These are phyloP conservation scores for Merops nubicus DNA, from an alignment of 2,113 vertebrate species.

Conservation along the genomic window DNA sequence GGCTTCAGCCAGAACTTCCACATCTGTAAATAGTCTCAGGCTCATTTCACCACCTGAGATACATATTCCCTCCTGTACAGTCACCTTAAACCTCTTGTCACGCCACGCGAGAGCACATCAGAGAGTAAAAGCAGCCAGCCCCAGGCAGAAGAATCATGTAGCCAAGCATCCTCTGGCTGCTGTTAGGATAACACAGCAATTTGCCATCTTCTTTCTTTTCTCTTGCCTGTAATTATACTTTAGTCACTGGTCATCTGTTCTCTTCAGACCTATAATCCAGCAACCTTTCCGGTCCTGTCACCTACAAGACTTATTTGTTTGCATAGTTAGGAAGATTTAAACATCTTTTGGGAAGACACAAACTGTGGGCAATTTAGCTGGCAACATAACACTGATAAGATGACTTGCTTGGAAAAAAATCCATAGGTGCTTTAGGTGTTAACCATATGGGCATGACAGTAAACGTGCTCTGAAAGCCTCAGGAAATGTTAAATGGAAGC, in stretches of 20 bases:
- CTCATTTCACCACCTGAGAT: not conserved
- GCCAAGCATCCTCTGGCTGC: not conserved
- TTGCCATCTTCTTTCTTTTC: constrained; percentile 4
- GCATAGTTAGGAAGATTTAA: not conserved
- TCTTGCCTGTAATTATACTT: constrained; percentile 48
- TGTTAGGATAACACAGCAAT: constrained; percentile 16
- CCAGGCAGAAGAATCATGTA: not conserved
- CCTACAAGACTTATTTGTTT: constrained; percentile 4
- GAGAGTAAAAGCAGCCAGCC: not conserved
- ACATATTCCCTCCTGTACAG: not conserved
- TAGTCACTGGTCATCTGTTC: constrained; percentile 4
- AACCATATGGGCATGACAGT: not conserved
- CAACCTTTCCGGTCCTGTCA: not conserved
- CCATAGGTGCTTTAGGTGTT: not conserved
- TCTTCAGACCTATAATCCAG: constrained; percentile 22
- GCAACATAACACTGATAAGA: fast-evolving
- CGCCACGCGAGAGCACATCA: fast-evolving
- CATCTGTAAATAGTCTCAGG: not conserved
- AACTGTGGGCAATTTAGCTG: not conserved
- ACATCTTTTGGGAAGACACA: not conserved
- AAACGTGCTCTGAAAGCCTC: not conserved
- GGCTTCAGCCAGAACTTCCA: not conserved
- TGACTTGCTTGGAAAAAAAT: not conserved
- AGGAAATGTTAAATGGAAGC: not conserved
- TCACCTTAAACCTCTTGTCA: not conserved